A percentile compares a stretch with the other conserved stretches of the same genome.
phyloP scores from a whole-genome alignment of 2,113 vertebrate species.

The Coptodon rendalli region DNA sequence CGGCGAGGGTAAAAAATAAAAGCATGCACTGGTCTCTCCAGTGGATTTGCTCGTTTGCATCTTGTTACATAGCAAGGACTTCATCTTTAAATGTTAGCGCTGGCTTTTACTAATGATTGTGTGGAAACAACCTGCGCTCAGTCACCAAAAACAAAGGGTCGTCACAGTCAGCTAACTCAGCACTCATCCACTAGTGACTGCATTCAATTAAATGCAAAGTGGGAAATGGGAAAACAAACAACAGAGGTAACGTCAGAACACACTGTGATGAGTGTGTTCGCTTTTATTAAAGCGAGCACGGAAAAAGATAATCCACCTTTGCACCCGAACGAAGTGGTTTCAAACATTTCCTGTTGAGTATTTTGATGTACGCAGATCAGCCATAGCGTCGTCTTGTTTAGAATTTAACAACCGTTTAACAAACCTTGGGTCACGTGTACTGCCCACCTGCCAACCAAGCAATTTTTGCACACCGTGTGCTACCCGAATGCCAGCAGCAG shows the following conservation, averaged over 20 bases:
- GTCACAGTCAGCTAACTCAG: neutral
- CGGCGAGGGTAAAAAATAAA: neutral
- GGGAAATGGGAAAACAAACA: neutral
- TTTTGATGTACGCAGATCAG: neutral
- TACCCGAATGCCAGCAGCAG: neutral
- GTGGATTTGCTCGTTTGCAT: constrained; percentile 11
- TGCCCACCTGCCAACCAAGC: neutral
- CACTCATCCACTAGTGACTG: neutral
- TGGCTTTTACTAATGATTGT: constrained; percentile 26
- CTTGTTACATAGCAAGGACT: constrained; percentile 10
- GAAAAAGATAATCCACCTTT: neutral
- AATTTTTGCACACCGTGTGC: neutral
- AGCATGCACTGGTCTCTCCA: neutral
- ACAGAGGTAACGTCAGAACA: neutral
- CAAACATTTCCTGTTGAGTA: neutral
- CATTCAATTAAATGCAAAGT: constrained; percentile 1
- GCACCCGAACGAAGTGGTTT: neutral
- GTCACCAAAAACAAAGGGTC: constrained; percentile 16
- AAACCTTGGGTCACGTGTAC: neutral
- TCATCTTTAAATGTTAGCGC: neutral
- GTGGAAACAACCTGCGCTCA: neutral
- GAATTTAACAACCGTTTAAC: neutral
- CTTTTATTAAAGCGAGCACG: neutral
- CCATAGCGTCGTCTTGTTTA: neutral
- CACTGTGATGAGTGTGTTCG: neutral